phyloP scores from a whole-genome alignment of 2,888 invertebrate species.

The Nesidiocoris tenuis region DNA sequence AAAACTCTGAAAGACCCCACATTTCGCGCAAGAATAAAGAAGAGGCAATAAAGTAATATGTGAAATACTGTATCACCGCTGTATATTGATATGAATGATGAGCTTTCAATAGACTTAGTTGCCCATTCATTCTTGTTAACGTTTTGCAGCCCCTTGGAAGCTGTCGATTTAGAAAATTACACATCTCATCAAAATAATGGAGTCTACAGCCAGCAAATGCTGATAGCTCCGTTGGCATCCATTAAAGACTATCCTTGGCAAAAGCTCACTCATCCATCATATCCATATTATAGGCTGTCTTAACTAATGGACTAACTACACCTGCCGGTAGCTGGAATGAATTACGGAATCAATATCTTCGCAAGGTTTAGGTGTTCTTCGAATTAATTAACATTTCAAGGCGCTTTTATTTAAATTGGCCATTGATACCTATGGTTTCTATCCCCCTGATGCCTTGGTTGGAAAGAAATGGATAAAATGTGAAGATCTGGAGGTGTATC shows the following conservation, averaged over 20 bases:
- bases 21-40: too few species aligned
- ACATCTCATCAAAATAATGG: constrained; percentile 19
- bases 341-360: not conserved
- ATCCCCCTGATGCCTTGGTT: too few species aligned
- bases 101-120: not conserved
- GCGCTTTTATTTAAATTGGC: too few species aligned
- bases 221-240: not conserved
- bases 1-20: too few species aligned
- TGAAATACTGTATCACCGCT: too few species aligned
- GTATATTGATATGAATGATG: too few species aligned
- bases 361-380: too few species aligned
- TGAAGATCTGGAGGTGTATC: too few species aligned
- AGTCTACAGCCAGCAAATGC: not conserved
- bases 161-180: constrained; percentile 6
- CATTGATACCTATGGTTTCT: too few species aligned
- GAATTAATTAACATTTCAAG: too few species aligned
- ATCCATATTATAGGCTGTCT: not conserved
- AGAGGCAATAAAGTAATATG: too few species aligned
- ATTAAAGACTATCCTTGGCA: not conserved
- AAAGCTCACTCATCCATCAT: not conserved
- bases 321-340: not conserved
- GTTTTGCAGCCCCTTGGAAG: not conserved
- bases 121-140: not conserved
- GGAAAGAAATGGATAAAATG: too few species aligned
- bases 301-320: not conserved